Evolutionary conservation across 2,888 invertebrate genomes (phyloP), one percentile per base, ranked within the genome.

Genomic region (Lutraria lutraria): DNA sequence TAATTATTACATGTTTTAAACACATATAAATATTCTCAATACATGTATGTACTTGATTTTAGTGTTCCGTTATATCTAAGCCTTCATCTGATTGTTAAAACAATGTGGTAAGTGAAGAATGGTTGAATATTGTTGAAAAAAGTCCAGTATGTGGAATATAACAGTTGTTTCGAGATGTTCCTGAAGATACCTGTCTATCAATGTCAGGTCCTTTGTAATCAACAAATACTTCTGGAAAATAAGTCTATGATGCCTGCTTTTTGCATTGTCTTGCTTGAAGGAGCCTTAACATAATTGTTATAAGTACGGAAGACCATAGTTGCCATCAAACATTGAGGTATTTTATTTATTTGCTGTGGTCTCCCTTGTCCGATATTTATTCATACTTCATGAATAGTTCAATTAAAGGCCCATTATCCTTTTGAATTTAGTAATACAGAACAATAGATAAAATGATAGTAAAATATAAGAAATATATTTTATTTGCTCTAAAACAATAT

Each of bases 181-280:
- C 63, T 25, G n/a, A 8, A n/a, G 63, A 12, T n/a, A 25, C 25
- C 63, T 68, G 63, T 68, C 63, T 68, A 68, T 68, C 63, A 68
- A 68, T 68, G 63, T 68, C 63, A 25, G 25, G n/a, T 68, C 63
- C 25, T 25, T 25, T 4, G 63, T n/a, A 68, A 68, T 68, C 63
- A 68, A 68, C 63, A 68, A 68, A 68, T 68, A 68, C 63, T 68
- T 68, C n/a, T 68, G 63, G 63, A 25, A 68, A 12, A 68, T 68
- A n/a, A 68, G 63, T 68, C 25, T 68, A 25, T 25, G n/a, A 68
- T 25, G 63, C 63, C 63, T 68, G 25, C 3, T 68, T 68, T 68
- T 68, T 68, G 10, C 63, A 68, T 68, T 68, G 63, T 25, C 63
- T 68, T 68, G 63, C 63, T 68, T 68, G 63, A 68, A 68, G 63